Evolutionary conservation across 2,113 vertebrate species (phyloP).

Genomic region (Ciconia maguari): DNA sequence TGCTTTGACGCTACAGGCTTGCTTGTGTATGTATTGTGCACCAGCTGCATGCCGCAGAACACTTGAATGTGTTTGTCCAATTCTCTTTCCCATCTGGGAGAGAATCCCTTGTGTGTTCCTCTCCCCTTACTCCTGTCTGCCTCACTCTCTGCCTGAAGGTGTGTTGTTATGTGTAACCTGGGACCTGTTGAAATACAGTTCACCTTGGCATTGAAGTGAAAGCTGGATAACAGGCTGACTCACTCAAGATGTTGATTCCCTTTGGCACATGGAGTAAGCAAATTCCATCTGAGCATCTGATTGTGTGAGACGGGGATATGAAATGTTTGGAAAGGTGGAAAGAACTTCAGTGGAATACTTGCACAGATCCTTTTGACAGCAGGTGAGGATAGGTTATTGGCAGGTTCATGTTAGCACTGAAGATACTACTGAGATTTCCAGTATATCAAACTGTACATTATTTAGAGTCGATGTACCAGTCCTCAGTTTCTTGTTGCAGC

Average conservation of each 20-base stretch:
- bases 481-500: background rate
- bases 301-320: background rate
- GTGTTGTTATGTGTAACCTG: background rate
- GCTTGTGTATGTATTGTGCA: background rate
- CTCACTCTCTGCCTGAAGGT: background rate
- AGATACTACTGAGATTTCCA: background rate
- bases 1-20: background rate
- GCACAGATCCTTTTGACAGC: background rate
- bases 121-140: background rate
- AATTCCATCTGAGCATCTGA: background rate
- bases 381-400: background rate
- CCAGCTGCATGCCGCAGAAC: background rate
- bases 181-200: background rate
- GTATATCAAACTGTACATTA: accelerated
- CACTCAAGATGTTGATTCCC: background rate
- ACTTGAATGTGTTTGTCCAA: background rate
- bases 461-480: background rate
- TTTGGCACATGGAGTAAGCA: background rate
- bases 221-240: background rate
- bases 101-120: background rate
- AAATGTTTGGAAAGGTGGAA: background rate
- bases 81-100: background rate
- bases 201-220: background rate
- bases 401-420: background rate
- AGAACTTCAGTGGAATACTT: background rate